Evolutionary conservation across 2,888 invertebrate genomes (phyloP).

Genomic region (Craniophora ligustri): DNA sequence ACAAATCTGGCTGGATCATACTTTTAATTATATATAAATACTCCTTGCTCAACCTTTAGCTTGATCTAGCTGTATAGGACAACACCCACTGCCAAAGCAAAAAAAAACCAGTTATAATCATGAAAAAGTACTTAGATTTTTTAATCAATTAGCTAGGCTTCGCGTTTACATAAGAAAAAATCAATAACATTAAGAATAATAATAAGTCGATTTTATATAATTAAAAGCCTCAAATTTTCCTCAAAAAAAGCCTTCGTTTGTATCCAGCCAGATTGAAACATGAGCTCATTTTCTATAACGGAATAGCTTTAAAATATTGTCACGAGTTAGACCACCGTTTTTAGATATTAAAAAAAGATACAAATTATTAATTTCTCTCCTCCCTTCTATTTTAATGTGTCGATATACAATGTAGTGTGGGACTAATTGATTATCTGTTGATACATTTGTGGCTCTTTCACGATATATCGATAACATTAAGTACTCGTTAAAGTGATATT

Average conservation of each 20-base stretch:
- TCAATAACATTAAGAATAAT: conserved; percentile 1
- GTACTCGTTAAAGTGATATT: background rate
- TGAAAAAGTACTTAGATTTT: conserved; percentile 26
- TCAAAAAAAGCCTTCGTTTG: conserved; percentile 7
- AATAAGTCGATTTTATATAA: background rate
- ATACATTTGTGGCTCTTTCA: conserved; percentile 51
- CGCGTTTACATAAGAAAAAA: conserved; percentile 5
- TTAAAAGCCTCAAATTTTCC: conserved; percentile 1
- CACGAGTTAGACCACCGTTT: conserved; percentile 86
- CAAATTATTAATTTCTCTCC: conserved; percentile 59
- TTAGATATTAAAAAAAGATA: conserved; percentile 67
- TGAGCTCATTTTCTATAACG: conserved; percentile 62
- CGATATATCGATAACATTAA: conserved; percentile 14
- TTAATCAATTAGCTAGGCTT: conserved; percentile 18
- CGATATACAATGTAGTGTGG: conserved; percentile 73
- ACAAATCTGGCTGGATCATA: conserved; percentile 51
- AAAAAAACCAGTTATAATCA: conserved; percentile 9
- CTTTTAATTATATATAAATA: conserved; percentile 12
- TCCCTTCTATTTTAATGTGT: conserved; percentile 65
- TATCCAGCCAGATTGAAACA: conserved; percentile 45
- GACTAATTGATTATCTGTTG: conserved; percentile 65
- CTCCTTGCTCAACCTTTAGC: conserved; percentile 48
- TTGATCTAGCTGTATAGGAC: conserved; percentile 23
- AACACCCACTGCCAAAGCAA: conserved; percentile 46
- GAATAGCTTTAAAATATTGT: conserved; percentile 83